These are phyloP conservation scores for Megathymus violae DNA, from an alignment of 1,140 invertebrate species.

Conservation along the genomic window DNA sequence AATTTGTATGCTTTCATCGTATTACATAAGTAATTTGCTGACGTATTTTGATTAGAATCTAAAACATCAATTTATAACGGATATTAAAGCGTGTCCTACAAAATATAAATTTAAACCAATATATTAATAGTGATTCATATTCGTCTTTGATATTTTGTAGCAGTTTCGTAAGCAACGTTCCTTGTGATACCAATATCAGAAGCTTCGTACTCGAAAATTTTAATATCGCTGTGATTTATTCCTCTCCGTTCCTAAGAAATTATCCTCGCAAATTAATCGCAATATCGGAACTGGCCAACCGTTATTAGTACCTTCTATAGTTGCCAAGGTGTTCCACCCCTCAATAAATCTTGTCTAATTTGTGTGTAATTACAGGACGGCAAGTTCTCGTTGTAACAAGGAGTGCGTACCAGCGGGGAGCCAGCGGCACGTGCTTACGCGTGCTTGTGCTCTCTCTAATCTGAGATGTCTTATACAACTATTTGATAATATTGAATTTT, in stretches of 20 bases:
- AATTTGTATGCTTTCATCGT: constrained; percentile 27
- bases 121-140: background rate
- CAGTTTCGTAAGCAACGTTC: constrained; percentile 8
- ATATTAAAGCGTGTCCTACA: constrained; percentile 10
- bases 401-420: constrained; percentile 78
- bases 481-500: constrained; percentile 33
- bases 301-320: constrained; percentile 81
- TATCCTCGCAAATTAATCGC: constrained; percentile 71
- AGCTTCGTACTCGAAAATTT: constrained; percentile 37
- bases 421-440: constrained; percentile 76
- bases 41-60: constrained; percentile 20
- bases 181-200: constrained; percentile 20
- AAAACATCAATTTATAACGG: constrained; percentile 17
- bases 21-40: constrained; percentile 16
- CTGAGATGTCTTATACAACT: constrained; percentile 40
- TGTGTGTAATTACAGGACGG: constrained; percentile 82
- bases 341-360: constrained; percentile 84
- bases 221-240: constrained; percentile 55
- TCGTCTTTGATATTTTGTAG: constrained; percentile 1
- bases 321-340: constrained; percentile 82
- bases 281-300: constrained; percentile 78
- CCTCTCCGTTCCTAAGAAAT: constrained; percentile 47
- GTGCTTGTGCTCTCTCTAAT: constrained; percentile 45
- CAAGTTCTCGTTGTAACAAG: constrained; percentile 79
- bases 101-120: background rate